phyloP scores from a whole-genome alignment of 2,113 vertebrate genomes.

The Rhineura floridana region DNA sequence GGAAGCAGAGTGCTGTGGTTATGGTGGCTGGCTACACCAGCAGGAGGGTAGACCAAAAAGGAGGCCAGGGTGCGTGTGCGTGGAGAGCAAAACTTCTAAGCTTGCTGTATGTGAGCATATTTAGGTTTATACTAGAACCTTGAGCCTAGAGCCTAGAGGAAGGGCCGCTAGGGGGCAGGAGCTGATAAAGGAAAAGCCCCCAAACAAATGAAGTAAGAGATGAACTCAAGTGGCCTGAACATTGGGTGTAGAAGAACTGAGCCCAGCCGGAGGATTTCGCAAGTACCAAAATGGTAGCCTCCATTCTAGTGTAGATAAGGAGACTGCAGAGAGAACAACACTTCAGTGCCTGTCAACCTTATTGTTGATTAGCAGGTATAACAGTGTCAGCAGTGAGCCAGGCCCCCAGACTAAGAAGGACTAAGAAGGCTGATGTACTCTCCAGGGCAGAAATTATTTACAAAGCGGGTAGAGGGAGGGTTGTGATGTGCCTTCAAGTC shows the following conservation, averaged over 20 bases:
- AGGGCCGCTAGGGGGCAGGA: slow-evolving; percentile 4
- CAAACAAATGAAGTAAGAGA: not conserved
- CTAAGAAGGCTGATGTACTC: not conserved
- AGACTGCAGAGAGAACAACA: not conserved
- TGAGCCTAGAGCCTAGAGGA: not conserved
- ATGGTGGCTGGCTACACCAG: not conserved
- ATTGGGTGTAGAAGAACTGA: not conserved
- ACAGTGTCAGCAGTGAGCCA: not conserved
- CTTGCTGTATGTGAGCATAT: not conserved
- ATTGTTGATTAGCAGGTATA: not conserved
- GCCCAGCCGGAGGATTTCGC: not conserved
- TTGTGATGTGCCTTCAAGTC: too few species aligned
- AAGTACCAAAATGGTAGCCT: not conserved
- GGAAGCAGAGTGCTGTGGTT: not conserved
- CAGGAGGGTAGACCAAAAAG: not conserved
- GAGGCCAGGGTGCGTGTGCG: not conserved
- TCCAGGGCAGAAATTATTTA: not conserved
- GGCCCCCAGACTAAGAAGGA: not conserved
- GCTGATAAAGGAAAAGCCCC: not conserved
- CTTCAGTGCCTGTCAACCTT: too few species aligned
- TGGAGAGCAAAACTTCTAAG: not conserved
- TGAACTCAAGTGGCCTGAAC: not conserved
- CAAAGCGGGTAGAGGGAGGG: too few species aligned
- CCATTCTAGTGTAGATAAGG: not conserved
- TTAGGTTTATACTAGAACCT: too few species aligned